Conservation (phyloP, 2,113 vertebrate species). For the Brachypodius melanocephalos region DNA sequence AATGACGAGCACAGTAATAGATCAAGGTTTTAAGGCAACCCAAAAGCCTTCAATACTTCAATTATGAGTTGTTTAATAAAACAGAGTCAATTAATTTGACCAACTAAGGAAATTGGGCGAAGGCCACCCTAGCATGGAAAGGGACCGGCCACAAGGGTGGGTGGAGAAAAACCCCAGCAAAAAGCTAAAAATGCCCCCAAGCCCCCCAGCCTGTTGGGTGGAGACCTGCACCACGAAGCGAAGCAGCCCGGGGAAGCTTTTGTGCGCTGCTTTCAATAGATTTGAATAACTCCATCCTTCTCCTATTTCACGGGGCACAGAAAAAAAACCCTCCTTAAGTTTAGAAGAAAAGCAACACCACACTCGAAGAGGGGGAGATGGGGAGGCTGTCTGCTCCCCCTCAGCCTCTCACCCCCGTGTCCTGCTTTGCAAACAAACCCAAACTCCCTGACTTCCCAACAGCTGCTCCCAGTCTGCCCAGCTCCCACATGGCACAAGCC, state of each 20-base stretch:
- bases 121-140: not conserved
- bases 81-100: not conserved
- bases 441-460: not conserved
- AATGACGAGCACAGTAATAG: not conserved
- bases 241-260: not conserved
- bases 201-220: not conserved
- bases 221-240: not conserved
- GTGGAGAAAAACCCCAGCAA: not conserved
- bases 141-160: rapidly evolving
- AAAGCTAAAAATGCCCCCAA: not conserved
- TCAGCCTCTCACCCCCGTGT: not conserved
- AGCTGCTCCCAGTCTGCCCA: slow-evolving; percentile 6
- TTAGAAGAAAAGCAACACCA: not conserved
- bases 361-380: not conserved
- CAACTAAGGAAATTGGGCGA: not conserved
- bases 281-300: not conserved
- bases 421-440: not conserved
- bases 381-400: not conserved
- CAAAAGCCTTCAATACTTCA: not conserved
- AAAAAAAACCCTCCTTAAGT: not conserved
- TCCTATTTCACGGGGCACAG: not conserved
- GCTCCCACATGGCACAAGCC: not conserved
- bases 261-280: not conserved
- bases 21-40: not conserved
- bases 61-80: slow-evolving; percentile 1